Evolutionary conservation across 2,113 vertebrate species (phyloP).

Genomic region (Gadus macrocephalus): DNA sequence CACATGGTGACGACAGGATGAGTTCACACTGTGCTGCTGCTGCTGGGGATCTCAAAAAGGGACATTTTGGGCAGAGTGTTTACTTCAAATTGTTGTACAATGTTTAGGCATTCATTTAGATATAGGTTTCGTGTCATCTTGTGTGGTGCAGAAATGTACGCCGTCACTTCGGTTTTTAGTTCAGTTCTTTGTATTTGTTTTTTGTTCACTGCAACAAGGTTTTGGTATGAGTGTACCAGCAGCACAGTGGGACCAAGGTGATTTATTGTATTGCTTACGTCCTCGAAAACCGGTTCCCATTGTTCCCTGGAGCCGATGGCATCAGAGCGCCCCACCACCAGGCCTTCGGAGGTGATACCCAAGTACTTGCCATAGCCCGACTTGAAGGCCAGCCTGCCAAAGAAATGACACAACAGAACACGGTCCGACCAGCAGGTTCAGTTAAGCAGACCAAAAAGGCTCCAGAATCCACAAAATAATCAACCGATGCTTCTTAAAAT

Average conservation of each 20-base stretch:
- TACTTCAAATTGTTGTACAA: too few relatives aligned
- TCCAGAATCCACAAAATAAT: neutral
- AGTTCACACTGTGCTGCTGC: constrained; percentile 16
- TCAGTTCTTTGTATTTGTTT: neutral
- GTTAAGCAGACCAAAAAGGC: neutral
- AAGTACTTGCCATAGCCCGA: constrained; percentile 97
- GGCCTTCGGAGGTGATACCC: constrained; percentile 91
- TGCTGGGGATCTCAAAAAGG: neutral
- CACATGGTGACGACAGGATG: constrained; percentile 24
- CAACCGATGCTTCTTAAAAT: neutral
- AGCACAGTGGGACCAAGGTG: too few relatives aligned
- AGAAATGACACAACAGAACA: neutral
- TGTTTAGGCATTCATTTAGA: too few relatives aligned
- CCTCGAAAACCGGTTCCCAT: constrained; percentile 94
- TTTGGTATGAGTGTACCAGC: neutral
- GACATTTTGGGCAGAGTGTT: too few relatives aligned
- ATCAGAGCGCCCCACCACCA: constrained; percentile 90
- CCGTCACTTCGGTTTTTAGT: too few relatives aligned
- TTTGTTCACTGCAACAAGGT: neutral
- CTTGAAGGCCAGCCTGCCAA: constrained; percentile 86
- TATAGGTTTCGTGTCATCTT: too few relatives aligned
- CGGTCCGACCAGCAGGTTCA: neutral
- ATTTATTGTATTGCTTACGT: constrained; percentile 72
- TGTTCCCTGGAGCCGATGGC: constrained; percentile 95
- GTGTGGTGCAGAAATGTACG: too few relatives aligned